Conservation (phyloP, 2,888 invertebrate species). For the Cetonia aurata region DNA sequence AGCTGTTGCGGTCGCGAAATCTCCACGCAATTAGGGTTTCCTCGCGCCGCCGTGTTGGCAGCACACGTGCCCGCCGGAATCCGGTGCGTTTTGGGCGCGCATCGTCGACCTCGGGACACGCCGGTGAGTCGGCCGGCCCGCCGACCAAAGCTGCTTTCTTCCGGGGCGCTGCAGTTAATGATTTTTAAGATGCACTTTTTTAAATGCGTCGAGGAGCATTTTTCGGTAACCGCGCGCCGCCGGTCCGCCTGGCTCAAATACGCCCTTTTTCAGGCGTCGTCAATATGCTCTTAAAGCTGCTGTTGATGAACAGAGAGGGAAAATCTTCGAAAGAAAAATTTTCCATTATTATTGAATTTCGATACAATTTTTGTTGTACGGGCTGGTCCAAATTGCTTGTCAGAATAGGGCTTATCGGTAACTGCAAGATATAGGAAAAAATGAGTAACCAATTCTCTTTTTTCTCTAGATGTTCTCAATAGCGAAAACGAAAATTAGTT, state of each 20-base stretch:
- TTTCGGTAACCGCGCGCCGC: constrained; percentile 63
- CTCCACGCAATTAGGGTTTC: constrained; percentile 11
- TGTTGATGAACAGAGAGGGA: background rate
- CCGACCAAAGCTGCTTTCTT: constrained; percentile 3
- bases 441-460: no score
- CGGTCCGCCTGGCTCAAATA: constrained; percentile 5
- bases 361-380: no score
- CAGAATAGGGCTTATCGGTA: no score
- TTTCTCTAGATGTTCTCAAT: no score
- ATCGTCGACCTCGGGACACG: constrained; percentile 5
- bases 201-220: constrained; percentile 65
- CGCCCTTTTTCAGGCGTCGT: constrained; percentile 19
- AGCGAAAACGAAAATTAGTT: no score
- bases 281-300: constrained; percentile 19
- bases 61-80: constrained; percentile 7
- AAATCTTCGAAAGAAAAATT: no score
- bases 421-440: no score
- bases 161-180: constrained; percentile 61
- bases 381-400: no score
- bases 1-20: constrained; percentile 4
- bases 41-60: background rate
- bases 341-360: no score
- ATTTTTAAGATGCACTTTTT: constrained; percentile 68
- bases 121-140: background rate
- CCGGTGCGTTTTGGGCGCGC: background rate